A percentile compares a stretch with the other conserved stretches of the same genome.
These are phyloP conservation scores for Drosophila prostipennis DNA, from an alignment of 2,888 invertebrate species.

Conservation along the genomic window DNA sequence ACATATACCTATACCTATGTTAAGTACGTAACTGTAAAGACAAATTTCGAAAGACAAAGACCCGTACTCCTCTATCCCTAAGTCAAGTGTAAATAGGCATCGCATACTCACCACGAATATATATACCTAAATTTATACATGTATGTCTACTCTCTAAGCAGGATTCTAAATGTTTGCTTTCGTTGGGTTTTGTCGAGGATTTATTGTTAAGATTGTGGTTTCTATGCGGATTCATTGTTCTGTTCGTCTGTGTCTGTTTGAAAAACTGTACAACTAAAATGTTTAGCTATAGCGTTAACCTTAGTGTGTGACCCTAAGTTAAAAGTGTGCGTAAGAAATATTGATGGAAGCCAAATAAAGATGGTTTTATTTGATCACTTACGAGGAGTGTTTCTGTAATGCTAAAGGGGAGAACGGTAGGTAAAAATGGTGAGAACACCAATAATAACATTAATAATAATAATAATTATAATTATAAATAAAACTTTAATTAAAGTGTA, in stretches of 20 bases:
- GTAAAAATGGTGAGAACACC: too few relatives aligned
- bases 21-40: constrained; percentile 56
- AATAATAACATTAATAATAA: too few relatives aligned
- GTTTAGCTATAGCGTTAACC: constrained; percentile 55
- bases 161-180: constrained; percentile 27
- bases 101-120: constrained; percentile 13
- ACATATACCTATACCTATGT: constrained; percentile 42
- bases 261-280: constrained; percentile 57
- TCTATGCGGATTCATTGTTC: constrained; percentile 47
- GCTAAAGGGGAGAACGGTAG: background rate
- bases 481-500: too few relatives aligned
- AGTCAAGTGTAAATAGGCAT: constrained; percentile 70
- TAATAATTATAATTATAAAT: too few relatives aligned
- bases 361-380: constrained; percentile 46
- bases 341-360: constrained; percentile 60
- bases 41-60: constrained; percentile 23
- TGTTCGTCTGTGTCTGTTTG: constrained; percentile 54
- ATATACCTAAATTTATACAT: background rate
- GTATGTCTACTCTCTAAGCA: constrained; percentile 40
- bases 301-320: constrained; percentile 57
- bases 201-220: constrained; percentile 55
- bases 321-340: constrained; percentile 42
- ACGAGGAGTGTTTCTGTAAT: too few relatives aligned
- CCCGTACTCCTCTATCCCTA: constrained; percentile 37
- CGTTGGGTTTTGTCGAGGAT: constrained; percentile 39